phyloP scores from a whole-genome alignment of 1,140 invertebrate genomes.

The Temnothorax curvispinosus region DNA sequence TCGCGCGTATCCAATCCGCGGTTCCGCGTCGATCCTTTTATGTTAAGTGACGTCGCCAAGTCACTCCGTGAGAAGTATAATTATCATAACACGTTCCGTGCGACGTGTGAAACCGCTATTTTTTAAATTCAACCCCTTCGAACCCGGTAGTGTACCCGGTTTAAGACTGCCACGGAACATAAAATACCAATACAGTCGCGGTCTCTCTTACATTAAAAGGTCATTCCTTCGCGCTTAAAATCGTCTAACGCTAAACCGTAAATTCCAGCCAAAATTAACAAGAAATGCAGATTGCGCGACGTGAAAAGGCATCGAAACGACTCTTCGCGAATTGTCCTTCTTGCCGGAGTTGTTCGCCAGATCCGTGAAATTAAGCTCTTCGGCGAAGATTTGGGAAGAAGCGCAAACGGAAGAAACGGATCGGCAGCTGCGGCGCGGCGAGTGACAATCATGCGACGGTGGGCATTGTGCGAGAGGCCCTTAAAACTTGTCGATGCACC shows the following conservation, averaged over 20 bases:
- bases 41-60: constrained; percentile 17
- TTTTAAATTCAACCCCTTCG: not conserved
- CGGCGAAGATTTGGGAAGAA: not conserved
- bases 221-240: not conserved
- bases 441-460: not conserved
- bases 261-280: not conserved
- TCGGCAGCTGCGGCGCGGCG: not conserved
- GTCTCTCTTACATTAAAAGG: not conserved
- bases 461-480: constrained; percentile 48
- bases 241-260: not conserved
- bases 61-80: not conserved
- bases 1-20: constrained; percentile 11
- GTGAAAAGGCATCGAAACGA: not conserved
- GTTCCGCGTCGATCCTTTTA: constrained; percentile 6
- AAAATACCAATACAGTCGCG: not conserved
- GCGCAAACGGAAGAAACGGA: constrained; percentile 1
- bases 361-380: not conserved
- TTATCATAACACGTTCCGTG: constrained; percentile 49
- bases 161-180: not conserved
- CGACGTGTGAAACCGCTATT: not conserved
- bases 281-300: not conserved
- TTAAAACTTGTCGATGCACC: constrained; percentile 14
- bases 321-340: not conserved
- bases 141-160: not conserved
- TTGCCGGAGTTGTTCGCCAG: not conserved